Base-by-base conservation (phyloP, 2,888 invertebrate genomes). In the Ernsta delagoae region DNA sequence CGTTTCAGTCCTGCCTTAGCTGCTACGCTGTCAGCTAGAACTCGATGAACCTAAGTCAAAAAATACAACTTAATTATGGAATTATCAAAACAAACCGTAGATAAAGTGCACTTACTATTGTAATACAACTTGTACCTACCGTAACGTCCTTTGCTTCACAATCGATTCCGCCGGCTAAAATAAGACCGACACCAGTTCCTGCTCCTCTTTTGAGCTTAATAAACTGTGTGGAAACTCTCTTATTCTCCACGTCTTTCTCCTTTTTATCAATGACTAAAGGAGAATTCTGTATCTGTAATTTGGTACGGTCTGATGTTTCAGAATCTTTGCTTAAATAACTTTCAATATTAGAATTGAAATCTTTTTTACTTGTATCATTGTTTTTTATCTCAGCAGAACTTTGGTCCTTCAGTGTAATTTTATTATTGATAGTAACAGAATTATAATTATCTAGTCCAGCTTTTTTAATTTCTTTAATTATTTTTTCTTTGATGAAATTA, bases 101-200 rank as follows among this genome's bases (percentile, higher is more conserved):
- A 12, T 48, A 12, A 5, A 48, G 48, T 48, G 6, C 31, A 54
- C 11, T 11, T 31, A 4, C 11, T 54, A 36, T 36, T 36, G 16
- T 16, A 4, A 11, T 34, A 31, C 34, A 11, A 54, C 7, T 54
- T 24, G 54, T 54, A 90, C 95, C 92, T 87, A 97, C 98, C 81
- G 97, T 98, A 74, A 98, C 97, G 87, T 98, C 97, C 92, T 98
- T 98, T 79, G 96, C 96, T 94, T 98, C 98, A 84, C 98, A 98
- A 85, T 98, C 98, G 16, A 96, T 95, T 64, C 98, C 98, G 70
- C 98, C 98, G 64, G 98, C 97, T 76, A 98, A 91, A 57, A 97
- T 97, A 71, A 98, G 96, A 56, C 98, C 98, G 71, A 98, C 96
- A 80, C 97, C 97, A 31, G 97, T 83, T 60, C 89, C 92, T 72